A percentile compares a stretch with the other conserved stretches of the same genome.
Evolutionary conservation across 2,797 vertebrate species (phyloP).

Genomic region (Philypnodon macrostomus): DNA sequence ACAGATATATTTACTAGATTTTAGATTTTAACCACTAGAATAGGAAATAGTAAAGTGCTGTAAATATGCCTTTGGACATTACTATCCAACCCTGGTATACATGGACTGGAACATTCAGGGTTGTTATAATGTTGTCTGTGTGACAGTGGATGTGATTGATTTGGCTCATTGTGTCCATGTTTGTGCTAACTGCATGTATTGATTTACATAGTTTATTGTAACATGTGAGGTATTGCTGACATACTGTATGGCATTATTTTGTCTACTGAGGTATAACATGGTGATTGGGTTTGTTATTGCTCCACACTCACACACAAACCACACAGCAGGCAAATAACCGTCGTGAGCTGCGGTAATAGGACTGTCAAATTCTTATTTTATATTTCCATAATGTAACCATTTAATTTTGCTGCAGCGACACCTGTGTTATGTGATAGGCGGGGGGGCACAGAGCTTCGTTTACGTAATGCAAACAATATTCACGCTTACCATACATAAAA

Average conservation of each 20-base stretch:
- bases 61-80: too few species aligned
- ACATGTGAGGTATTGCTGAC: neutral
- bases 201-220: neutral
- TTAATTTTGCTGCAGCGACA: neutral
- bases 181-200: neutral
- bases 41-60: too few species aligned
- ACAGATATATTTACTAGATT: too few species aligned
- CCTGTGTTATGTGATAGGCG: neutral
- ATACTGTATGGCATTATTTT: neutral
- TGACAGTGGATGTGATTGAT: too few species aligned
- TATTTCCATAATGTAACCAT: neutral
- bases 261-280: neutral
- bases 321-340: neutral
- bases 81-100: too few species aligned
- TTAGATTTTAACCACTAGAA: too few species aligned
- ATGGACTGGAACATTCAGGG: too few species aligned
- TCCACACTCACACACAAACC: neutral
- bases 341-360: conserved; percentile 4
- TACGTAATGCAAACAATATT: neutral
- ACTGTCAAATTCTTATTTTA: conserved; percentile 9
- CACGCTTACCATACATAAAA: too few species aligned
- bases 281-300: conserved; percentile 4
- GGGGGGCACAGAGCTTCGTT: neutral
- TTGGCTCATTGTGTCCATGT: neutral
- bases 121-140: too few species aligned